These are phyloP conservation scores for Drosophila takahashii DNA, from an alignment of 1,140 invertebrate species.

Conservation along the genomic window DNA sequence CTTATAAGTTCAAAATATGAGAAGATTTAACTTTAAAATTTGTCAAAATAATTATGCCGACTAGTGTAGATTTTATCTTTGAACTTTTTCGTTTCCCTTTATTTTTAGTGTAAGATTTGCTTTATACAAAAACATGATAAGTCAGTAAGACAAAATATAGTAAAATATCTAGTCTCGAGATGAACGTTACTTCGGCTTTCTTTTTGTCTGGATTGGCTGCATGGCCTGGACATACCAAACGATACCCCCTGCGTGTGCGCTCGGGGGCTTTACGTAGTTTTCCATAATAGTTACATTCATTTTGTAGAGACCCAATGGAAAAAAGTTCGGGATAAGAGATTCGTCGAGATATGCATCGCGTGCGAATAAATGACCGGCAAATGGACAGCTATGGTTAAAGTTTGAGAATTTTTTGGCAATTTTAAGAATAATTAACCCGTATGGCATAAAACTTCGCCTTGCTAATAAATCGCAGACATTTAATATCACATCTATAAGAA, in stretches of 20 bases:
- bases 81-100: too few species aligned
- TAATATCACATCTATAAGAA: conserved; percentile 28
- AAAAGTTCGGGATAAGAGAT: conserved; percentile 6
- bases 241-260: conserved; percentile 12
- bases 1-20: too few species aligned
- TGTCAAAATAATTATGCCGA: too few species aligned
- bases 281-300: conserved; percentile 14
- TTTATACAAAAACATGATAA: too few species aligned
- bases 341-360: conserved; percentile 20
- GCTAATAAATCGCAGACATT: conserved; percentile 36
- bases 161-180: not conserved
- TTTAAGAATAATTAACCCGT: conserved; percentile 11
- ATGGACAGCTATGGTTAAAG: conserved; percentile 49
- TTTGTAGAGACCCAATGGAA: conserved; percentile 37
- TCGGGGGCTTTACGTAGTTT: not conserved
- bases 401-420: conserved; percentile 15
- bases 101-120: too few species aligned
- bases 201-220: conserved; percentile 15
- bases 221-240: conserved; percentile 25
- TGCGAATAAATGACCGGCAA: conserved; percentile 25
- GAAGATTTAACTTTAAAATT: too few species aligned
- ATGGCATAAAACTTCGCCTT: conserved; percentile 10
- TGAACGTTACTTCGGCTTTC: not conserved
- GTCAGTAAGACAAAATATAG: too few species aligned
- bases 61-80: too few species aligned